Evolutionary conservation across 2,888 invertebrate genomes (phyloP), one percentile per base, ranked within the genome.

Genomic region (Papilio demoleus): DNA sequence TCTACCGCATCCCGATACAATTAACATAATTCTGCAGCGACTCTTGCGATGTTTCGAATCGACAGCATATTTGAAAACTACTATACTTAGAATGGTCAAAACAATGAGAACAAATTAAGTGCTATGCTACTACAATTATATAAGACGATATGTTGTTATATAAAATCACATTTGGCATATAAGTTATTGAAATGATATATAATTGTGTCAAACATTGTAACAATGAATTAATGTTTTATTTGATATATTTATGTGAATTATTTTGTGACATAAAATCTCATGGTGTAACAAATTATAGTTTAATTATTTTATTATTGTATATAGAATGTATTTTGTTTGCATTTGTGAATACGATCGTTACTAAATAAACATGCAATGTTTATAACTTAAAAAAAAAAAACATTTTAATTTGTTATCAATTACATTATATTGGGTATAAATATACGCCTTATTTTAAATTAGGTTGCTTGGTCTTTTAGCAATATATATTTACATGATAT

Each of bases 381-480:
- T 87, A 83, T 86, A 85, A 87, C 85, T 81, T 87, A 83, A 85
- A 81, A 78, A 73, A 82, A 79, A 79, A 75, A 82, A 78, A 79
- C 74, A 75, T n/a, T 80, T 84, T 84, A n/a, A 79, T 79, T 80
- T 74, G 78, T 83, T 82, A 72, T 75, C 69, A 4, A 12, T 42
- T 45, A 45, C 81, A 86, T 82, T 84, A 86, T 80, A 86, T 70
- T 82, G 86, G 83, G 83, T 88, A 86, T 79, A 79, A 81, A 83
- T 1, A 31, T 56, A 8, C 27, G 50, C 50, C 17, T 27, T 27
- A 4, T 56, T 56, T 31, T 1, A 31, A 31, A 31, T 77, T 72
- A 8, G 27, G 12, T 42, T 36, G 31, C 47, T 27, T 42, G 19
- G n/a, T n/a, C 34, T 36, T 36, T 38, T 38, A 36, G 36, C 36